A percentile compares a stretch with the other conserved stretches of the same genome.
Evolutionary conservation across 2,113 vertebrate genomes (phyloP).

Genomic region (Regulus satrapa): DNA sequence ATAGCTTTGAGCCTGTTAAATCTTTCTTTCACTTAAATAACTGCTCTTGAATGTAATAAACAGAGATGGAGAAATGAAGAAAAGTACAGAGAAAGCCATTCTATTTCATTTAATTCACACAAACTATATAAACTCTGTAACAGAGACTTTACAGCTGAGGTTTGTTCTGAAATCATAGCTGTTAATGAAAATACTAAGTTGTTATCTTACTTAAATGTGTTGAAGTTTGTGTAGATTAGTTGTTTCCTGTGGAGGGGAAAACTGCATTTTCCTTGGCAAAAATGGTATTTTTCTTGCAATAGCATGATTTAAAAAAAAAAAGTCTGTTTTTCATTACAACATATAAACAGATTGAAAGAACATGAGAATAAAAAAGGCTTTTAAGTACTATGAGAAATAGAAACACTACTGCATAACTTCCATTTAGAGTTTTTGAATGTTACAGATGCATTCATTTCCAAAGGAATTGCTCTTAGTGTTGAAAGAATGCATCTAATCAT

Average conservation of each 20-base stretch:
- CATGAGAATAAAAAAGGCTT: slow-evolving; percentile 35
- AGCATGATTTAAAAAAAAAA: slow-evolving; percentile 12
- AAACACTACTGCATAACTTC: slow-evolving; percentile 7
- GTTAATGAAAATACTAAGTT: slow-evolving; percentile 68
- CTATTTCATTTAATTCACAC: background rate
- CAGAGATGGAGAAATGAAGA: background rate
- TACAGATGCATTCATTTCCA: background rate
- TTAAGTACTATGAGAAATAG: slow-evolving; percentile 46
- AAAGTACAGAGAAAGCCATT: background rate
- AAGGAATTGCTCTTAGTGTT: background rate
- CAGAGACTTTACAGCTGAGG: background rate
- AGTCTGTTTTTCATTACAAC: slow-evolving; percentile 73
- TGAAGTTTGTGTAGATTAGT: slow-evolving; percentile 75
- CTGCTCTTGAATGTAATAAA: background rate
- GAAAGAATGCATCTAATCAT: background rate
- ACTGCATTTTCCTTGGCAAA: slow-evolving; percentile 74
- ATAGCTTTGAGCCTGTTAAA: slow-evolving; percentile 5
- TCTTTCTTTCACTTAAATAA: slow-evolving; percentile 25
- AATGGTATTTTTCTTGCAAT: slow-evolving; percentile 72
- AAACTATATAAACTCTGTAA: background rate
- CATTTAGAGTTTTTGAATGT: background rate
- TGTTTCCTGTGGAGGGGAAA: slow-evolving; percentile 76
- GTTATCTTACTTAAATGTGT: slow-evolving; percentile 74
- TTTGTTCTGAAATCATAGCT: slow-evolving; percentile 56
- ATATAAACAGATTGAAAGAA: slow-evolving; percentile 66